Evolutionary conservation across 2,888 invertebrate genomes (phyloP).

Genomic region (Lamellibrachia columna): DNA sequence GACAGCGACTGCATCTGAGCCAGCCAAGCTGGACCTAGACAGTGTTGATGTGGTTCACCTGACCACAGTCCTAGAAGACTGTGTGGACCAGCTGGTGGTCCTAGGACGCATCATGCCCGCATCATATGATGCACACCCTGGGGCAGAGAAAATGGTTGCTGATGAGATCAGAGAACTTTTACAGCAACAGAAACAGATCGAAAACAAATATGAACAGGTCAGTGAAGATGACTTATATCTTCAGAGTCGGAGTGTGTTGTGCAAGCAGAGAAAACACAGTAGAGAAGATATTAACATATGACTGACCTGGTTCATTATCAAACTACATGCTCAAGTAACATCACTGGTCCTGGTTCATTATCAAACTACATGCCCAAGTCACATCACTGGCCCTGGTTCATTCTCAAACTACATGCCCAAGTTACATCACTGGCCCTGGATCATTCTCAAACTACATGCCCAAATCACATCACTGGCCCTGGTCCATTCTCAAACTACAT

Average conservation of each 20-base stretch:
- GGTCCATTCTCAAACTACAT: too few species aligned
- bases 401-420: too few species aligned
- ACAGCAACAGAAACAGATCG: slow-evolving; percentile 56
- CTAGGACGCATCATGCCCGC: slow-evolving; percentile 64
- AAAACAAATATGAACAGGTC: slow-evolving; percentile 56
- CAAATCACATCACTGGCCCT: too few species aligned
- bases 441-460: too few species aligned
- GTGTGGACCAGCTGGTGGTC: slow-evolving; percentile 62
- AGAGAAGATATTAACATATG: too few species aligned
- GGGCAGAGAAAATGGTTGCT: slow-evolving; percentile 47
- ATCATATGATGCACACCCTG: slow-evolving; percentile 33
- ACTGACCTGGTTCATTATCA: too few species aligned
- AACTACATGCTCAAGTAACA: too few species aligned
- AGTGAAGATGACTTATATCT: not conserved
- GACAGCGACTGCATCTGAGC: not conserved
- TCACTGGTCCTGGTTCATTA: too few species aligned
- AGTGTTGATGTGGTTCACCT: slow-evolving; percentile 60
- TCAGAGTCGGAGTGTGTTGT: not conserved
- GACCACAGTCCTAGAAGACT: slow-evolving; percentile 64
- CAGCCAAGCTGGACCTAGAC: slow-evolving; percentile 36
- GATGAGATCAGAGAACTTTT: slow-evolving; percentile 57
- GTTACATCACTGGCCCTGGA: too few species aligned
- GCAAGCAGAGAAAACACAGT: not conserved
- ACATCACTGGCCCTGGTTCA: too few species aligned
- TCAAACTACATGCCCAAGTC: too few species aligned